Percentiles rank a stretch among this genome's conserved stretches.
Conservation (phyloP, 2,113 vertebrate species). For the Chloroceryle aenea region DNA sequence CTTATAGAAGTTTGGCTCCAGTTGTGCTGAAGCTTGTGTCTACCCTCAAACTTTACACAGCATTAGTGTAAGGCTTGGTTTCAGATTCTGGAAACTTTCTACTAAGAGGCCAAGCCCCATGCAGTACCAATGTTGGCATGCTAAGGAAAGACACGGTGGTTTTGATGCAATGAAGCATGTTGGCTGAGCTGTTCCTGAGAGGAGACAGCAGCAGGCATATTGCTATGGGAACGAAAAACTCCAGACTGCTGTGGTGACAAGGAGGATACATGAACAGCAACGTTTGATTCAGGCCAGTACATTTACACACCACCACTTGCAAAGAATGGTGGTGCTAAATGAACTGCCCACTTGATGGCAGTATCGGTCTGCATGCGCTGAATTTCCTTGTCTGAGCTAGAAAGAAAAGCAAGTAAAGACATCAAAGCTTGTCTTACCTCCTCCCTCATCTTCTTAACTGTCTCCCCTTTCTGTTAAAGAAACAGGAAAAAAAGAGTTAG, state of each 20-base stretch:
- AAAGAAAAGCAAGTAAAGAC: constrained; percentile 25
- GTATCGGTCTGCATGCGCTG: neutral
- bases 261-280: neutral
- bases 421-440: constrained; percentile 83
- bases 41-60: accelerated
- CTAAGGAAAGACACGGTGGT: neutral
- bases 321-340: neutral
- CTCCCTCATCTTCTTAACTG: constrained; percentile 95
- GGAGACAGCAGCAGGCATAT: neutral
- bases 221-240: neutral
- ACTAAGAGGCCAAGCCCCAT: neutral
- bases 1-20: neutral
- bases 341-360: constrained; percentile 56
- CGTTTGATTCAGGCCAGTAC: neutral
- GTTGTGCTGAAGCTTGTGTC: neutral
- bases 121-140: accelerated
- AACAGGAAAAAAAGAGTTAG: constrained; percentile 46
- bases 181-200: neutral
- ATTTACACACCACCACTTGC: neutral
- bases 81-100: neutral
- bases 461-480: constrained; percentile 90
- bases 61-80: neutral
- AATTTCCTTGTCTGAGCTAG: neutral
- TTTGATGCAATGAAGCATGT: neutral
- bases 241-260: neutral